These are phyloP conservation scores for Sarcophaga bullata DNA, from an alignment of 1,140 invertebrate species.

Conservation along the genomic window DNA sequence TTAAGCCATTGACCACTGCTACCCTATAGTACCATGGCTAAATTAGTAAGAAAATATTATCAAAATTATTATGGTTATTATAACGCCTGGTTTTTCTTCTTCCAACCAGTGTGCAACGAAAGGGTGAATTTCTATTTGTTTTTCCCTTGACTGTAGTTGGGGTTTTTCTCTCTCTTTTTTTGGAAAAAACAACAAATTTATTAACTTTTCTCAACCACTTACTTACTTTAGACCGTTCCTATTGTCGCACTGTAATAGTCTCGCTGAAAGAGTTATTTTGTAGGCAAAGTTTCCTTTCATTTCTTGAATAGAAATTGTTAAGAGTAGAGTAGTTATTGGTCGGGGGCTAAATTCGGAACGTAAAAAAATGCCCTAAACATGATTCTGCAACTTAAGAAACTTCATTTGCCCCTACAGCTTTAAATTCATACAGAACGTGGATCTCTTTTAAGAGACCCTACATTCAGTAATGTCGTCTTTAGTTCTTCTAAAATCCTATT, in stretches of 20 bases:
- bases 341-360: neutral
- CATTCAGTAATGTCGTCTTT: too few relatives aligned
- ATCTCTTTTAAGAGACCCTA: too few relatives aligned
- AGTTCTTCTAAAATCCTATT: too few relatives aligned
- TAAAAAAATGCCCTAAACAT: too few relatives aligned
- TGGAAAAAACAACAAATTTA: slow-evolving; percentile 25
- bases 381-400: too few relatives aligned
- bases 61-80: slow-evolving; percentile 37
- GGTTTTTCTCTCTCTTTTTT: neutral
- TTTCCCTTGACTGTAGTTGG: neutral
- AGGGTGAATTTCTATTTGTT: slow-evolving; percentile 22
- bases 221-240: slow-evolving; percentile 25
- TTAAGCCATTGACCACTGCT: neutral
- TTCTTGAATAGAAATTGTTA: too few relatives aligned
- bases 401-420: too few relatives aligned
- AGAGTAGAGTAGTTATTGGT: neutral
- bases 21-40: neutral
- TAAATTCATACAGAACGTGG: too few relatives aligned
- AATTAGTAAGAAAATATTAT: slow-evolving; percentile 30
- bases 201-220: slow-evolving; percentile 25
- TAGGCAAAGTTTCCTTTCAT: neutral
- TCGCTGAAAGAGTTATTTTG: neutral
- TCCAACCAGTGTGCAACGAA: neutral
- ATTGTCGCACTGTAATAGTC: neutral
- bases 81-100: slow-evolving; percentile 18